Evolutionary conservation across 2,888 invertebrate genomes (phyloP).

Genomic region (Folsomia candida): DNA sequence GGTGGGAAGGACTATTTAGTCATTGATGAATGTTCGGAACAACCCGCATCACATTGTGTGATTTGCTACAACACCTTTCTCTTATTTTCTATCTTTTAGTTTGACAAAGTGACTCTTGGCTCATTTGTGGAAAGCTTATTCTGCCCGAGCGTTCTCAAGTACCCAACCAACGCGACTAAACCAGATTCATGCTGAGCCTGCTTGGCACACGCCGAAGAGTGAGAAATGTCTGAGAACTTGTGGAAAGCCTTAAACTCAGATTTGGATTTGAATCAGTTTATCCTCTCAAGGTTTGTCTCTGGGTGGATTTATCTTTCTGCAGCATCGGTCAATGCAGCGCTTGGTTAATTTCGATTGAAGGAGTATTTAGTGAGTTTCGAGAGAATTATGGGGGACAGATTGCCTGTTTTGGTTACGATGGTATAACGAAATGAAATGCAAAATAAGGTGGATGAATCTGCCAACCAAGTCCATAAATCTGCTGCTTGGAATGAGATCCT

Average conservation of each 20-base stretch:
- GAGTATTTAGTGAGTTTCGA: not conserved
- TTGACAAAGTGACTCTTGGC: too few relatives aligned
- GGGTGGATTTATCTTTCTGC: not conserved
- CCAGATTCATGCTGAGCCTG: too few relatives aligned
- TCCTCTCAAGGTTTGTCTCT: not conserved
- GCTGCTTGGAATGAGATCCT: slow-evolving; percentile 1
- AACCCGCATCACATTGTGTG: too few relatives aligned
- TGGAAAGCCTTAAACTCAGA: not conserved
- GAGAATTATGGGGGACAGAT: not conserved
- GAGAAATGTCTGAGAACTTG: not conserved
- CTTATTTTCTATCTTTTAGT: too few relatives aligned
- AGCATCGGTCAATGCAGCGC: not conserved
- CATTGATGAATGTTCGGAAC: too few relatives aligned
- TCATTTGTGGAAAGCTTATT: too few relatives aligned
- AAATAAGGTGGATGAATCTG: slow-evolving; percentile 1
- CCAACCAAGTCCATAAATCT: slow-evolving; percentile 3
- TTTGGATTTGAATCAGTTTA: not conserved
- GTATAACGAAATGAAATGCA: not conserved
- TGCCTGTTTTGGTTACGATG: not conserved
- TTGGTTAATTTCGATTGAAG: not conserved
- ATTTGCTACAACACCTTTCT: too few relatives aligned
- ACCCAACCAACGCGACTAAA: too few relatives aligned
- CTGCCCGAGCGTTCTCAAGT: too few relatives aligned
- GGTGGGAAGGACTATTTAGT: too few relatives aligned
- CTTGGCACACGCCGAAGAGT: too few relatives aligned